Base-by-base conservation (phyloP, 2,113 vertebrate genomes). In the Chlamydotis undulata region DNA sequence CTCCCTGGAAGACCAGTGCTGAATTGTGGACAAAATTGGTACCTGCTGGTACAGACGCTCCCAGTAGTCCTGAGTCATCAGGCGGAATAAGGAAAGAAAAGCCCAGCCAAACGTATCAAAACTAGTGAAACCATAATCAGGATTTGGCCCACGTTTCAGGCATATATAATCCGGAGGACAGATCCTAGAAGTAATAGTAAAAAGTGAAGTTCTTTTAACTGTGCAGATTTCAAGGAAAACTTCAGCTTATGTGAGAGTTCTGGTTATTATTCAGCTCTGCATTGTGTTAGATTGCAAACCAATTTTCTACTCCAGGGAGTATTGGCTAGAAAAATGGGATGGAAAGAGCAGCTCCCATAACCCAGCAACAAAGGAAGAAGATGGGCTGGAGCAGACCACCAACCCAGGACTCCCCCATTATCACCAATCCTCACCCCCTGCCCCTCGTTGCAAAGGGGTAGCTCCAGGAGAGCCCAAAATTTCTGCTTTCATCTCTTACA, bases 41-140 rank as follows among this genome's bases (percentile, higher is more conserved):
- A 99, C 99, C 99, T 99, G 99, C 95, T 99, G 99, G 95, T 99
- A 99, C 55, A 99, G 99, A 76, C 99, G 99, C 45, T 99, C 99
- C 99, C 99, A 99, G 97, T 98, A 99, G 96, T 99, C 99, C 65
- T 99, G 99, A 1, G 99, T 99, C 99, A 99, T 99, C 77, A 99
- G 98, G 19, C 99, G 98, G 63, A 99, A 99, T 43, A 99, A 94
- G 1, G 99, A 99, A 23, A 99, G 98, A 53, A 99, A 99, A 76
- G 99, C 99, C 99, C 99, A 99, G 5, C 98, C 98, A 23, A 99
- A 99, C 3, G 98, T 98, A 83, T 99, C 99, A 64, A 99, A 99
- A 97, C 99, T 99, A 85, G 99, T 99, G 98, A 99, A 99, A 95
- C 97, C 98, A 3, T 98, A 98, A 96, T 99, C 99, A 0, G 99